Percentiles rank a stretch among this genome's conserved stretches.
Evolutionary conservation across 2,888 invertebrate genomes (phyloP).

Genomic region (Rhingia campestris): DNA sequence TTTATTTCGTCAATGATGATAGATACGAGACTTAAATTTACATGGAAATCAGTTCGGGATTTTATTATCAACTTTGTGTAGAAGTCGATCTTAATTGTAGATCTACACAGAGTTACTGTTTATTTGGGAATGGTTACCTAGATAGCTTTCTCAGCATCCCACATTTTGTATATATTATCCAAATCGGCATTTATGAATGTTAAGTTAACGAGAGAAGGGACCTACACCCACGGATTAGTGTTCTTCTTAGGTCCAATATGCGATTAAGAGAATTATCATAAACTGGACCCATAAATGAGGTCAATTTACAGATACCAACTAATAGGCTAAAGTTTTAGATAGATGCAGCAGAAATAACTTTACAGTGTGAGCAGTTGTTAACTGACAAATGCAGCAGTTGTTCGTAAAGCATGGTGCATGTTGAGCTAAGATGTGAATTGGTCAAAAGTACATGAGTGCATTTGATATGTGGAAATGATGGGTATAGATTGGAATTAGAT

Average conservation of each 20-base stretch:
- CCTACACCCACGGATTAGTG: conserved; percentile 51
- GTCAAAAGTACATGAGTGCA: too few species aligned
- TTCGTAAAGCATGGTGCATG: too few species aligned
- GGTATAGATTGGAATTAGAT: too few species aligned
- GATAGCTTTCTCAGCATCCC: conserved; percentile 43
- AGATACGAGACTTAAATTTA: conserved; percentile 30
- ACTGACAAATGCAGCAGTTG: too few species aligned
- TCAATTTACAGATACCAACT: conserved; percentile 36
- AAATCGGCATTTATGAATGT: conserved; percentile 44
- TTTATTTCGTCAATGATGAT: conserved; percentile 26
- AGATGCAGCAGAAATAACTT: too few species aligned
- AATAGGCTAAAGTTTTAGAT: not conserved
- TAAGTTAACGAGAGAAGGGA: conserved; percentile 23
- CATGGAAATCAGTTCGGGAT: conserved; percentile 43
- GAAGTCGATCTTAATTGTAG: conserved; percentile 16
- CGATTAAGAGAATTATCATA: conserved; percentile 55
- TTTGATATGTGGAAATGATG: too few species aligned
- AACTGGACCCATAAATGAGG: conserved; percentile 26
- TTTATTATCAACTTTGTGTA: conserved; percentile 19
- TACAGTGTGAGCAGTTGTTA: too few species aligned
- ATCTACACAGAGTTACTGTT: not conserved
- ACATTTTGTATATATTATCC: conserved; percentile 64
- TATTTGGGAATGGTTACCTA: conserved; percentile 19
- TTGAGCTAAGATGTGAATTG: too few species aligned
- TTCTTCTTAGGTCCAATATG: not conserved